Evolutionary conservation across 2,797 vertebrate genomes (phyloP).

Genomic region (Telmatherina bonti): DNA sequence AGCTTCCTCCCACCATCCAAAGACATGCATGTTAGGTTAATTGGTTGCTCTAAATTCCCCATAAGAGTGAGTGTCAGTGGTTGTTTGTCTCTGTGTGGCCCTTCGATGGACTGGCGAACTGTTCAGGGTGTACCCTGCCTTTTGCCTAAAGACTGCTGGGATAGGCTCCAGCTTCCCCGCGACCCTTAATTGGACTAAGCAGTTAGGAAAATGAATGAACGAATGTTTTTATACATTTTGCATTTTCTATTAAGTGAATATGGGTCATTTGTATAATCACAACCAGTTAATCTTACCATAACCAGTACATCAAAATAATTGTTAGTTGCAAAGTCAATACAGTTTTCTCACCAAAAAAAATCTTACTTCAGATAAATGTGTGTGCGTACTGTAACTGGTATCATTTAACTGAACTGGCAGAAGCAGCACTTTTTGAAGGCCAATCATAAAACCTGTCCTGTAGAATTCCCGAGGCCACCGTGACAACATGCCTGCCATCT

Average conservation of each 20-base stretch:
- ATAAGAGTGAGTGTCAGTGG: too few species aligned
- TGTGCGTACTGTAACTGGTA: not conserved
- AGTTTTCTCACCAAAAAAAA: not conserved
- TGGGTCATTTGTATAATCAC: not conserved
- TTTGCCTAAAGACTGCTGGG: too few species aligned
- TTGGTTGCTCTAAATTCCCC: too few species aligned
- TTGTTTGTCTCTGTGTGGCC: too few species aligned
- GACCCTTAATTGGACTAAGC: too few species aligned
- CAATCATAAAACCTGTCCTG: slow-evolving; percentile 24
- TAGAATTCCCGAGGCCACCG: slow-evolving; percentile 6
- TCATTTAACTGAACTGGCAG: slow-evolving; percentile 21
- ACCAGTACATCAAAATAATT: not conserved
- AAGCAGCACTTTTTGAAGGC: slow-evolving; percentile 17
- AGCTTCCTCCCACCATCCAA: too few species aligned
- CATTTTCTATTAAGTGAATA: not conserved
- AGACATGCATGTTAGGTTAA: too few species aligned
- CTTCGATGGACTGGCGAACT: too few species aligned
- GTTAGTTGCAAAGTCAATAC: not conserved
- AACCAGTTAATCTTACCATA: not conserved
- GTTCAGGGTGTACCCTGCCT: too few species aligned
- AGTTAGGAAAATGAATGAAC: too few species aligned
- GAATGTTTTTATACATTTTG: not conserved
- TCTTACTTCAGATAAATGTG: not conserved
- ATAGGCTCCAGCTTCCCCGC: too few species aligned
- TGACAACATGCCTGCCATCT: slow-evolving; percentile 27